Percentiles rank a stretch among this genome's conserved stretches.
Evolutionary conservation across 2,797 vertebrate species (phyloP).

Genomic region (Syngnathus acus): DNA sequence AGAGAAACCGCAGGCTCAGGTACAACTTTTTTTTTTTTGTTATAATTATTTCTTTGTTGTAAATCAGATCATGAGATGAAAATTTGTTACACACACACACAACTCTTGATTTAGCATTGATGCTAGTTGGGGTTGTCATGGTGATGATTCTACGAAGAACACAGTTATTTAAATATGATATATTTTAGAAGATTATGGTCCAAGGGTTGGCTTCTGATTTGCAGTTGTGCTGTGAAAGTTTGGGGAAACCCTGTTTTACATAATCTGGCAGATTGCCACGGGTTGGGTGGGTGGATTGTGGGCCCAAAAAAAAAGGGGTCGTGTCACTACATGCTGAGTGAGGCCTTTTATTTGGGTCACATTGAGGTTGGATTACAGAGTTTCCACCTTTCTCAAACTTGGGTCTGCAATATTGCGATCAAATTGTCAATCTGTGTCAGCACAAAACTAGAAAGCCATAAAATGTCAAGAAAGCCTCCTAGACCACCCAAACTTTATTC

Average conservation of each 20-base stretch:
- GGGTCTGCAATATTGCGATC: neutral
- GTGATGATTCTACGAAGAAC: neutral
- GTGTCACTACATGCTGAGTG: neutral
- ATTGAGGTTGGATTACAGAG: neutral
- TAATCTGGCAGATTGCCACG: neutral
- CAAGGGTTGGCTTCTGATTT: neutral
- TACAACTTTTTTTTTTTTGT: neutral
- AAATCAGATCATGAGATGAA: neutral
- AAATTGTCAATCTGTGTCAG: neutral
- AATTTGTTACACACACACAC: too few species aligned
- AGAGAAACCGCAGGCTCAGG: neutral
- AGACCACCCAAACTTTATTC: neutral
- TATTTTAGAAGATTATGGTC: neutral
- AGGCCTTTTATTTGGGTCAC: slow-evolving; percentile 1
- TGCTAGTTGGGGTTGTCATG: neutral
- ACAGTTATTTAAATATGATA: too few species aligned
- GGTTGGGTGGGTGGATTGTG: neutral
- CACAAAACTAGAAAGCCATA: neutral
- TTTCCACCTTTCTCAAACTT: neutral
- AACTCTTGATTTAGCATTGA: neutral
- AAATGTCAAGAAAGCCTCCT: neutral
- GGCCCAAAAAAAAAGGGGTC: neutral
- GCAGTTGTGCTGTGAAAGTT: neutral
- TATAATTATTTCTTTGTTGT: neutral
- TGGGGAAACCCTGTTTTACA: neutral